A percentile compares a stretch with the other conserved stretches of the same genome.
Conservation (phyloP, 2,888 invertebrate genomes). For the Camptogramma bilineatum region DNA sequence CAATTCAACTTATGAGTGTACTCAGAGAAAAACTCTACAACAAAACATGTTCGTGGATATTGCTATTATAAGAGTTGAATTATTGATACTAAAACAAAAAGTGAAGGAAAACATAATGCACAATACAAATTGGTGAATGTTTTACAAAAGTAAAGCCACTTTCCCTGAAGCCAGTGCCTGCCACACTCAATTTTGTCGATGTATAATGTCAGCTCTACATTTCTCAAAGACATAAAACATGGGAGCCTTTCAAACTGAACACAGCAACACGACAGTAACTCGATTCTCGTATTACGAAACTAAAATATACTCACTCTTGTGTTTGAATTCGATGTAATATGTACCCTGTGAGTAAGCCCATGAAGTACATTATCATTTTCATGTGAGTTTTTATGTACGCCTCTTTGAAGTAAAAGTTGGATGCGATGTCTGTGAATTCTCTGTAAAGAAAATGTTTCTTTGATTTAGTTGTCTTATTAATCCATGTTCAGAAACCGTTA, state of each 20-base stretch:
- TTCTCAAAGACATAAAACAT: conserved; percentile 12
- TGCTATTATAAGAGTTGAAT: not conserved
- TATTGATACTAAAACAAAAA: not conserved
- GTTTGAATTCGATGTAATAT: conserved; percentile 87
- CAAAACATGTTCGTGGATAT: too few relatives aligned
- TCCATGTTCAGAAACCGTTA: not conserved
- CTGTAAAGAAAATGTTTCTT: conserved; percentile 72
- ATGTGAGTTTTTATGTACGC: conserved; percentile 91
- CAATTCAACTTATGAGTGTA: too few relatives aligned
- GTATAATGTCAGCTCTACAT: conserved; percentile 14
- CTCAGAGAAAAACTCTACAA: too few relatives aligned
- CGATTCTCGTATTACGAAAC: conserved; percentile 8
- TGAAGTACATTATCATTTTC: conserved; percentile 89
- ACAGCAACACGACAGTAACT: conserved; percentile 20
- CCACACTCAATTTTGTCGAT: not conserved
- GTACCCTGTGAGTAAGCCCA: conserved; percentile 88
- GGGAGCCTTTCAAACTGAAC: conserved; percentile 27
- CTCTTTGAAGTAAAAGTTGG: conserved; percentile 87
- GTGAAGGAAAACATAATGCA: not conserved
- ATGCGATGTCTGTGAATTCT: conserved; percentile 87
- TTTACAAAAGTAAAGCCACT: not conserved
- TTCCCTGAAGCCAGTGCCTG: not conserved
- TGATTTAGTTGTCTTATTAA: not conserved
- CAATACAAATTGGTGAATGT: not conserved
- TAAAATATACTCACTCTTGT: conserved; percentile 78